Conservation (phyloP, 2,113 vertebrate species). For the Pogona vitticeps region DNA sequence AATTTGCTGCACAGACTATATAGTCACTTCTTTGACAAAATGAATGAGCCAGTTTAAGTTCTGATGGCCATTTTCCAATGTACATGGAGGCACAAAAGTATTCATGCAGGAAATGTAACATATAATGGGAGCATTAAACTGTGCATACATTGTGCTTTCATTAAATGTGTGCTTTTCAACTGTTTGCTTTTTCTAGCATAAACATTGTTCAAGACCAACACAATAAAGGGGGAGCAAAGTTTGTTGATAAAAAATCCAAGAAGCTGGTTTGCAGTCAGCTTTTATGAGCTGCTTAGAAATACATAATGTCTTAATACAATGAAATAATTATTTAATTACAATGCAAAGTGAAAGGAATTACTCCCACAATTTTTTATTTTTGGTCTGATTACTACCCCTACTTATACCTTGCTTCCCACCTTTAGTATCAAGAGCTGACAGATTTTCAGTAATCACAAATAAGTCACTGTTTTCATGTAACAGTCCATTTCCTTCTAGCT, state of each 20-base stretch:
- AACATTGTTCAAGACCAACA: neutral
- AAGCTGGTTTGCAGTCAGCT: neutral
- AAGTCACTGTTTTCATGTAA: neutral
- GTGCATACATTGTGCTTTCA: neutral
- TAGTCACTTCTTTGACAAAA: neutral
- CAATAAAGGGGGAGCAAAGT: neutral
- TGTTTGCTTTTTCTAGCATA: neutral
- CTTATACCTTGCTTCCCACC: neutral
- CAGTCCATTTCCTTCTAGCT: neutral
- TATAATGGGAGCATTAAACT: neutral
- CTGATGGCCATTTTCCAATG: neutral
- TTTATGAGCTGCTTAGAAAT: conserved; percentile 7
- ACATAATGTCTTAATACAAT: neutral
- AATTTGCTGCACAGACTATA: neutral
- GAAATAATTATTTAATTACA: conserved; percentile 12
- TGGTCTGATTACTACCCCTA: neutral
- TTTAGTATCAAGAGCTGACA: conserved; percentile 12
- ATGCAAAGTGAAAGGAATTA: neutral
- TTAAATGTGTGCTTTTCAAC: neutral
- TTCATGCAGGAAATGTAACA: conserved; percentile 15
- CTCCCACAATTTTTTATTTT: neutral
- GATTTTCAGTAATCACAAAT: conserved; percentile 19
- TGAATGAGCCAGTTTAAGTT: neutral
- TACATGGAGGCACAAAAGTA: neutral
- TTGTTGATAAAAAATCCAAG: neutral